These are phyloP conservation scores for Plectrocnemia conspersa DNA, from an alignment of 1,140 invertebrate genomes.

Conservation along the genomic window DNA sequence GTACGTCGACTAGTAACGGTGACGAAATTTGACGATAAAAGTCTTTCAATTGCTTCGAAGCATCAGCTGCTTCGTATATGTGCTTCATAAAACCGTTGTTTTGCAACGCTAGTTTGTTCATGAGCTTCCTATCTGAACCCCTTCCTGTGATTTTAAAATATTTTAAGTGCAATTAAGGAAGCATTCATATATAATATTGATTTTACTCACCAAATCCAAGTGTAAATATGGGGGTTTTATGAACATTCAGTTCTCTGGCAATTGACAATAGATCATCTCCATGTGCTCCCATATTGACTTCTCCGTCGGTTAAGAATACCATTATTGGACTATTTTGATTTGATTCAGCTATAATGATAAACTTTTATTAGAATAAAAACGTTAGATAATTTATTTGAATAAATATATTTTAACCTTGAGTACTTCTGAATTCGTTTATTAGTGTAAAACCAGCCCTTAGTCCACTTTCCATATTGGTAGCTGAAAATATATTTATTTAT, in stretches of 20 bases:
- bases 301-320: too few species aligned
- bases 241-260: not conserved
- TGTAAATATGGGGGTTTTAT: constrained; percentile 47
- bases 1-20: constrained; percentile 60
- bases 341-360: too few species aligned
- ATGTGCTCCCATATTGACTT: too few species aligned
- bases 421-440: too few species aligned
- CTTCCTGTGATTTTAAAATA: constrained; percentile 24
- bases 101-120: constrained; percentile 54
- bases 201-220: constrained; percentile 55
- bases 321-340: too few species aligned
- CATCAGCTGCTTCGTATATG: constrained; percentile 68
- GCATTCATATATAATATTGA: not conserved
- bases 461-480: too few species aligned
- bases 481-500: too few species aligned
- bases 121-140: constrained; percentile 54
- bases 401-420: too few species aligned
- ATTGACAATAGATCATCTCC: not conserved
- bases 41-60: constrained; percentile 62
- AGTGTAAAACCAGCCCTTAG: too few species aligned
- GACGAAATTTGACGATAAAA: constrained; percentile 69
- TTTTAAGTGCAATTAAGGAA: not conserved
- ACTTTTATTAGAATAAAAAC: too few species aligned
- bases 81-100: constrained; percentile 64
- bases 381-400: too few species aligned